Evolutionary conservation across 1,140 invertebrate genomes (phyloP).

Genomic region (Chironomus tepperi): DNA sequence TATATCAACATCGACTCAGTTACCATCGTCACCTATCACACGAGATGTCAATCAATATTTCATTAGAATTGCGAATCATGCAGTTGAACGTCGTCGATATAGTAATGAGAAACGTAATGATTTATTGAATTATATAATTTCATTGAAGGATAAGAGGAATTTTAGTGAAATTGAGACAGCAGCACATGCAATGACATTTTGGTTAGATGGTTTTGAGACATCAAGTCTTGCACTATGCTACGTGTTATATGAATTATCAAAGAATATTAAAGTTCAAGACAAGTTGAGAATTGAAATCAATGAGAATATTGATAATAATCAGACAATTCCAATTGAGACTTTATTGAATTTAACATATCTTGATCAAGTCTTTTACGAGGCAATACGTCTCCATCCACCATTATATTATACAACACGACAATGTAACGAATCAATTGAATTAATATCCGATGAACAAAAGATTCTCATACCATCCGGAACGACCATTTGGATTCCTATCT

Average conservation of each 20-base stretch:
- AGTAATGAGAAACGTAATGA: not conserved
- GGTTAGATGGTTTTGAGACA: constrained; percentile 47
- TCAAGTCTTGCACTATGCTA: constrained; percentile 41
- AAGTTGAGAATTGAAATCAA: constrained; percentile 50
- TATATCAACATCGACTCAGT: not conserved
- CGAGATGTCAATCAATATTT: not conserved
- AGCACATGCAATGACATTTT: constrained; percentile 39
- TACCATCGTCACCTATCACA: not conserved
- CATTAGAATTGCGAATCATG: not conserved
- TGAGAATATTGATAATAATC: constrained; percentile 14
- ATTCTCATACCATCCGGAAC: constrained; percentile 38
- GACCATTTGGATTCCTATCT: constrained; percentile 41
- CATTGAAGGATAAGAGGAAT: constrained; percentile 26
- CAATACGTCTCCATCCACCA: constrained; percentile 45
- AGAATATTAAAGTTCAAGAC: constrained; percentile 48
- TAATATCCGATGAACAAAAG: constrained; percentile 34
- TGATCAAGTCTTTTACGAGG: constrained; percentile 36
- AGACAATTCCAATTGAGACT: constrained; percentile 30
- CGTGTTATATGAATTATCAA: constrained; percentile 45
- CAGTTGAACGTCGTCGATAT: not conserved
- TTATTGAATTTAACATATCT: constrained; percentile 34
- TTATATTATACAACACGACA: constrained; percentile 42
- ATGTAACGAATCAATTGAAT: constrained; percentile 39
- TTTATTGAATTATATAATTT: not conserved
- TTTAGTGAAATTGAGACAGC: constrained; percentile 29